Conservation (phyloP, 2,113 vertebrate species). For the Steatornis caripensis region DNA sequence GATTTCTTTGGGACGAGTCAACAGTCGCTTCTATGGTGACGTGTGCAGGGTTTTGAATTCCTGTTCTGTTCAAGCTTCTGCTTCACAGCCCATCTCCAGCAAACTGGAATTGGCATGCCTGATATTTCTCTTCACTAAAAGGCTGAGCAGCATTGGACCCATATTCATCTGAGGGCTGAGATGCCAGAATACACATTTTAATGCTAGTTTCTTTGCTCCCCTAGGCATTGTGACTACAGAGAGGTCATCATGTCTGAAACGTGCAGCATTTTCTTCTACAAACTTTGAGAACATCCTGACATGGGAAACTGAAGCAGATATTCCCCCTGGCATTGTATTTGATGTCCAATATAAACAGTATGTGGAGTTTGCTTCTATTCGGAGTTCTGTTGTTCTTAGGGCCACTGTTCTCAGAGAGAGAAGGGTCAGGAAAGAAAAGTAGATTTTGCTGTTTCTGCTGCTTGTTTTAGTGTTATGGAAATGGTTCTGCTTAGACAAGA, state of each 20-base stretch:
- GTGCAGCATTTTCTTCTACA: constrained; percentile 62
- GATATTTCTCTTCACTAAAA: neutral
- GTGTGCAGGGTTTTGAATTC: neutral
- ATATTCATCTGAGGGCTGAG: neutral
- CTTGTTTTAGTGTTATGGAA: neutral
- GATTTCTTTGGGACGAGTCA: neutral
- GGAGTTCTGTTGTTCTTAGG: neutral
- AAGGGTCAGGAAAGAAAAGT: neutral
- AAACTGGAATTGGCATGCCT: neutral
- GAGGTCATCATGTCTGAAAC: constrained; percentile 30
- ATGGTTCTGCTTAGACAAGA: neutral
- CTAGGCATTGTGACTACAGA: constrained; percentile 1
- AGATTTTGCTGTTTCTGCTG: neutral
- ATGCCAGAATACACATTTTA: neutral
- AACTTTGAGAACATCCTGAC: constrained; percentile 78
- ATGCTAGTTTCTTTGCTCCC: neutral
- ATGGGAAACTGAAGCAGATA: constrained; percentile 34
- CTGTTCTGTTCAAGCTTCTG: neutral
- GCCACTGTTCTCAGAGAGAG: neutral
- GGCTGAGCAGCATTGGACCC: neutral
- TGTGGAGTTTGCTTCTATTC: neutral
- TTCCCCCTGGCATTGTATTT: constrained; percentile 39
- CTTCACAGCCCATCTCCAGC: neutral
- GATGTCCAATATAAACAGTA: constrained; percentile 74
- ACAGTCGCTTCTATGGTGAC: too few species aligned